Conservation (phyloP, 2,888 invertebrate genomes). For the Psylliodes chrysocephalus region DNA sequence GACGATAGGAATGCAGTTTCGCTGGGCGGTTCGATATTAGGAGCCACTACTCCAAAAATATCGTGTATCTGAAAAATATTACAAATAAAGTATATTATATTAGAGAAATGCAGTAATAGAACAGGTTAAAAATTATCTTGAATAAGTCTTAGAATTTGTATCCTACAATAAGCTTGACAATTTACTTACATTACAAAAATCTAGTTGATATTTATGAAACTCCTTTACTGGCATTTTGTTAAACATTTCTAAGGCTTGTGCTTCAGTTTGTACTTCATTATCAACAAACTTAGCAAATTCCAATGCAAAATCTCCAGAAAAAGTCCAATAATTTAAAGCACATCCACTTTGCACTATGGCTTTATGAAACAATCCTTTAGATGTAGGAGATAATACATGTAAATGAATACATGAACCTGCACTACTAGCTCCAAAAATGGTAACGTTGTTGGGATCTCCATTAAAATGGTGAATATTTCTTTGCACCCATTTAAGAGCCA, state of each 20-base stretch:
- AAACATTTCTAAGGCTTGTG: conserved; percentile 29
- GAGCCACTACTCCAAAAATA: too few species aligned
- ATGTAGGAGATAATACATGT: conserved; percentile 64
- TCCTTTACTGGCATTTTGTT: conserved; percentile 25
- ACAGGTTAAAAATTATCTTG: too few species aligned
- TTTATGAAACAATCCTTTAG: conserved; percentile 53
- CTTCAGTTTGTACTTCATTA: conserved; percentile 2
- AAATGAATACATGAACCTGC: conserved; percentile 65
- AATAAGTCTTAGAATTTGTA: too few species aligned
- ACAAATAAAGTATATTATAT: too few species aligned
- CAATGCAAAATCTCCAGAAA: conserved; percentile 34
- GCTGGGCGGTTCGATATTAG: too few species aligned
- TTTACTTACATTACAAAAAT: conserved; percentile 6
- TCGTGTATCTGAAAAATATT: too few species aligned
- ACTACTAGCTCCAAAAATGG: conserved; percentile 66
- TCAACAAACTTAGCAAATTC: conserved; percentile 28
- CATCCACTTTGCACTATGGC: conserved; percentile 43
- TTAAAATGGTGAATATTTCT: conserved; percentile 63
- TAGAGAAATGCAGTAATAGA: too few species aligned
- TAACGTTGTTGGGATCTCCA: conserved; percentile 63
- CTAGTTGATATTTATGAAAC: conserved; percentile 14
- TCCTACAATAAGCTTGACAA: too few species aligned
- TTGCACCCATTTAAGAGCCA: conserved; percentile 66
- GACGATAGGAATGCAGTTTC: too few species aligned
- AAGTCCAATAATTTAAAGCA: conserved; percentile 36